Evolutionary conservation across 2,113 vertebrate genomes (phyloP), one percentile per base, ranked within the genome.

Genomic region (Callipepla californica): DNA sequence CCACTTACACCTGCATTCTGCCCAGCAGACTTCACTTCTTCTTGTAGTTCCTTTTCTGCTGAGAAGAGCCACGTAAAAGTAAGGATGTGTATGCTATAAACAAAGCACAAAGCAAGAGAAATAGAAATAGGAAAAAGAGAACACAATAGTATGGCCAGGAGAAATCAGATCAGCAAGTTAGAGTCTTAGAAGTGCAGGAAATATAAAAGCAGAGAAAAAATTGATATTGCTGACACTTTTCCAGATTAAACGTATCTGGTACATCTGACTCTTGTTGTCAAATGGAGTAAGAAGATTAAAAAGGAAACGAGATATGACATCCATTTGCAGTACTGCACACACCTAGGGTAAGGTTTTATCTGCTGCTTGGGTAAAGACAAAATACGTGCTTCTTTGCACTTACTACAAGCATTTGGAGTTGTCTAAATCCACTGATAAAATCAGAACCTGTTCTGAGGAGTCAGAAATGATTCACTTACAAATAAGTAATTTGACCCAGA

Each of bases 221-320:
- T 0, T 36, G 50, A 77, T 89, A 65, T 19, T 19, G 17, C 57
- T 85, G 75, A 76, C 63, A 74, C 20, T 87, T 68, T 47, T 40
- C 66, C 78, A 93, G 70, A 92, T 87, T 66, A 92, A 94, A 38
- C 9, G 2, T 74, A 90, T 88, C 92, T 83, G 66, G 47, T 82
- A 78, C 36, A 85, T 91, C 92, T 77, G 91, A 87, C 62, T 91
- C 87, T 23, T 47, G 28, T 63, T 95, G 91, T 92, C 91, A 92
- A 42, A 55, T 70, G 76, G 34, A 70, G 59, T 74, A 88, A 94
- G 70, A 61, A 79, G 57, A 93, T 84, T 87, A 5, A 63, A 89
- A 92, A 89, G 65, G 48, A 73, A 81, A 45, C 16, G 32, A 92
- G 74, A 66, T 77, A 59, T 19, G 34, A 70, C 2, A 15, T 67